Conservation (phyloP, 2,888 invertebrate species). For the Oligia latruncula region DNA sequence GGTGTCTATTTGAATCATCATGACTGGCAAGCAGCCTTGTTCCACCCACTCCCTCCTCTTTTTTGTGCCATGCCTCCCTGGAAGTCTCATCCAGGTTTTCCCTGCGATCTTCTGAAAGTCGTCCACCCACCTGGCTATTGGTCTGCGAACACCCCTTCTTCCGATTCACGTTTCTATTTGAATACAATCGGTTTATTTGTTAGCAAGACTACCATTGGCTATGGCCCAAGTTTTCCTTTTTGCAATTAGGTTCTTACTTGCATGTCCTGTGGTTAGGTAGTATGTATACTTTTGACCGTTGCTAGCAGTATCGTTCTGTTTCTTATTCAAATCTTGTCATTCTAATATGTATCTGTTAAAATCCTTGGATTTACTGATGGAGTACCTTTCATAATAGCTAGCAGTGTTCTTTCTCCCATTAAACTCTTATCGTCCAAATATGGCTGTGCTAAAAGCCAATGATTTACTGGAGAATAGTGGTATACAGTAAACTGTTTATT, state of each 20-base stretch:
- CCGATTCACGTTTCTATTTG: conserved; percentile 5
- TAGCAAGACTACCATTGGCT: conserved; percentile 1
- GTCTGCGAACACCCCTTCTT: neutral
- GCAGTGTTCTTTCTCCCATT: neutral
- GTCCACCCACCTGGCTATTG: neutral
- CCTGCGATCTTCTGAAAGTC: neutral
- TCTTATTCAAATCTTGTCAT: no score
- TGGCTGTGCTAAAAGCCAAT: conserved; percentile 6
- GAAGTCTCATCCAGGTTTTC: neutral
- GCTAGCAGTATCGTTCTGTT: neutral
- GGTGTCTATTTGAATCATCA: conserved; percentile 17
- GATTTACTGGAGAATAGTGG: conserved; percentile 5
- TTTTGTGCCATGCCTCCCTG: neutral
- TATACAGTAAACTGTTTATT: conserved; percentile 29
- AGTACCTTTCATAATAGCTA: neutral
- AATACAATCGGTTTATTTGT: conserved; percentile 49
- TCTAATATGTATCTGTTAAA: neutral
- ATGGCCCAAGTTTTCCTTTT: conserved; percentile 16
- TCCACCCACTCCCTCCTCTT: neutral
- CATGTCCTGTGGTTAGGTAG: neutral
- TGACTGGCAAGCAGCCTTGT: neutral
- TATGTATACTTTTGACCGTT: neutral
- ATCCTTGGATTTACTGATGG: neutral
- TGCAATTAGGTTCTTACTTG: conserved; percentile 26
- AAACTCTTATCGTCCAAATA: neutral